These are phyloP conservation scores for Philotrypesis tridentata DNA, from an alignment of 1,140 invertebrate species.

Conservation along the genomic window DNA sequence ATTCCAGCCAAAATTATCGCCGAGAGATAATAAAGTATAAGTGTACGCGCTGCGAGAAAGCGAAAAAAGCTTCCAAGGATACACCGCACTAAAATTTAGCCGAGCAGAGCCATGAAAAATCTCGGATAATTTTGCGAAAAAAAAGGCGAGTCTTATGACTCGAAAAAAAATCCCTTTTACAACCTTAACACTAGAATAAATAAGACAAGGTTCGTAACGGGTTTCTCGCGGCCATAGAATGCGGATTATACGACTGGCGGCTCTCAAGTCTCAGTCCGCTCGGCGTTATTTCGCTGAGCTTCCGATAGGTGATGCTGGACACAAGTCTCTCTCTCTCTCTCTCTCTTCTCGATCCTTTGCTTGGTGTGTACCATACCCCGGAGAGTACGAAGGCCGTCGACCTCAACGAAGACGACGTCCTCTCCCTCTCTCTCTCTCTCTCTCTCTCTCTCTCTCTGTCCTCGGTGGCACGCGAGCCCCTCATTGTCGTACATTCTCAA, in stretches of 20 bases:
- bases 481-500: constrained; percentile 63
- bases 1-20: no score
- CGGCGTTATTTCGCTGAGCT: constrained; percentile 60
- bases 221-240: constrained; percentile 60
- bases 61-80: not conserved
- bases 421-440: not conserved
- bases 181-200: constrained; percentile 42
- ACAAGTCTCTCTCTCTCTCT: constrained; percentile 13
- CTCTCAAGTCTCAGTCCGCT: not conserved
- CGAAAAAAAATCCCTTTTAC: constrained; percentile 24
- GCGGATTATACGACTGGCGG: constrained; percentile 60
- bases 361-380: not conserved
- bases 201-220: constrained; percentile 54
- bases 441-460: constrained; percentile 45
- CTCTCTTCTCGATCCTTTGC: constrained; percentile 62
- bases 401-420: constrained; percentile 51
- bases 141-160: not conserved
- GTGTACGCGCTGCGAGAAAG: no score
- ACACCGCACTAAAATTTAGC: not conserved
- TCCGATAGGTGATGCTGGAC: constrained; percentile 71
- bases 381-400: constrained; percentile 66
- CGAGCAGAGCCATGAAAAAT: not conserved
- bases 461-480: constrained; percentile 58
- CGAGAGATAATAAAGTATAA: no score
- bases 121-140: not conserved